Percentiles rank a stretch among this genome's conserved stretches.
phyloP scores from a whole-genome alignment of 2,797 vertebrate genomes.

The Eupleurogrammus muticus region DNA sequence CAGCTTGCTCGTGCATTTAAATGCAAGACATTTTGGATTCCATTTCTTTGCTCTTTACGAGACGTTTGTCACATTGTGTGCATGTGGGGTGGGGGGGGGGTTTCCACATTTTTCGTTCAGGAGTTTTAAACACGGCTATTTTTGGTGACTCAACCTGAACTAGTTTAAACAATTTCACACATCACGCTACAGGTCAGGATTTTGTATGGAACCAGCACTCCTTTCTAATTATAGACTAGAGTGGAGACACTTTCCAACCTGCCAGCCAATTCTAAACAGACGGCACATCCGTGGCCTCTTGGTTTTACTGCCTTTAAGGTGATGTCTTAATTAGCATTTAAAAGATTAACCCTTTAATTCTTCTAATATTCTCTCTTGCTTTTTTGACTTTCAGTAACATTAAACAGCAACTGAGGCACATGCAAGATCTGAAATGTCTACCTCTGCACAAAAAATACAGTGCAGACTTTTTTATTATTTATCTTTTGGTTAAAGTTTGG shows the following conservation, averaged over 20 bases:
- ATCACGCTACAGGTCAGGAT: slow-evolving; percentile 45
- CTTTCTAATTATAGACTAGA: slow-evolving; percentile 67
- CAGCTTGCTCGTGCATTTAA: slow-evolving; percentile 8
- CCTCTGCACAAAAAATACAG: too few relatives aligned
- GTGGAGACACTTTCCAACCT: slow-evolving; percentile 60
- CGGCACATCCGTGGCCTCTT: background rate
- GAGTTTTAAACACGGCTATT: slow-evolving; percentile 32
- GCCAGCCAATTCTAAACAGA: slow-evolving; percentile 52
- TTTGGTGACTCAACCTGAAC: slow-evolving; percentile 40
- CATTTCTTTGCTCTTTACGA: slow-evolving; percentile 26
- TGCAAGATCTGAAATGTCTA: background rate
- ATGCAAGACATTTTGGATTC: background rate
- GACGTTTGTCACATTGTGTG: slow-evolving; percentile 6
- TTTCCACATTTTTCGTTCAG: slow-evolving; percentile 32
- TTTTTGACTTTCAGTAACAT: background rate
- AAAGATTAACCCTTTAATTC: background rate
- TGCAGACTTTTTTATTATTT: too few relatives aligned
- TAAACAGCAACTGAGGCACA: background rate
- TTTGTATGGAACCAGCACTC: slow-evolving; percentile 57
- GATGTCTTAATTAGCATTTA: background rate
- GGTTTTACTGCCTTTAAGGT: background rate
- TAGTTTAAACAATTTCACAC: slow-evolving; percentile 31
- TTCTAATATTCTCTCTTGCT: background rate
- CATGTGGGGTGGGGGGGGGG: background rate
- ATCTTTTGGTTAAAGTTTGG: too few relatives aligned